Base-by-base conservation (phyloP, 1,140 invertebrate species). In the Lasaia peninsularis region DNA sequence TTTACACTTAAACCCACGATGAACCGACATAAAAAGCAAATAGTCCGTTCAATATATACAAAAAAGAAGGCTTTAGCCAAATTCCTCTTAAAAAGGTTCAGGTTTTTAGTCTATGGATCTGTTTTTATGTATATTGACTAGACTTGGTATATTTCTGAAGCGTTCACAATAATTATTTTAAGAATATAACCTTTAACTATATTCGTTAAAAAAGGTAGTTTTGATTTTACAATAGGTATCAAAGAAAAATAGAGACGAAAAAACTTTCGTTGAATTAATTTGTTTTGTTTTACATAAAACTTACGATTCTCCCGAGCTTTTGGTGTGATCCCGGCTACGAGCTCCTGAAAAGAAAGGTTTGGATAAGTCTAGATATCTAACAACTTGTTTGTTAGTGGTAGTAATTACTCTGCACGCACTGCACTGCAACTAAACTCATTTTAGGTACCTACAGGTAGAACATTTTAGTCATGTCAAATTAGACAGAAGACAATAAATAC, bases 241-340 rank as follows among this genome's bases (percentile, higher is more conserved):
- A 3, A 33, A 14, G 1, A 20, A n/a, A 50, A 20, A 24, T 28
- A 28, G 24, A 28, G 8, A 28, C 8, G 24, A 0, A 28, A 28
- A 51, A 18, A 31, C 37, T 37, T 14, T 37, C 12, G 10, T 21
- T 1, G 14, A 48, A n/a, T 48, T 52, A 52, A 24, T 24, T 12
- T 20, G 14, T 53, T 14, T 50, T 16, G 33, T 49, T 48, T 12
- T 16, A 51, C n/a, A 63, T 61, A 31, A 1, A 71, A 84, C 80
- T 74, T 74, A 86, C 80, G 83, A 86, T 85, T 86, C 83, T 32
- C 81, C 83, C 4, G 80, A 86, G 34, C 71, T 83, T 52, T 85
- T 86, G 0, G 74, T 75, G 59, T 70, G 73, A 20, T 83, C 76
- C 2, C 79, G 73, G 16, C 71, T 67, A 49, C 72, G 67, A 18